Conservation (phyloP, 1,140 invertebrate species). For the Drosophila arawakana region DNA sequence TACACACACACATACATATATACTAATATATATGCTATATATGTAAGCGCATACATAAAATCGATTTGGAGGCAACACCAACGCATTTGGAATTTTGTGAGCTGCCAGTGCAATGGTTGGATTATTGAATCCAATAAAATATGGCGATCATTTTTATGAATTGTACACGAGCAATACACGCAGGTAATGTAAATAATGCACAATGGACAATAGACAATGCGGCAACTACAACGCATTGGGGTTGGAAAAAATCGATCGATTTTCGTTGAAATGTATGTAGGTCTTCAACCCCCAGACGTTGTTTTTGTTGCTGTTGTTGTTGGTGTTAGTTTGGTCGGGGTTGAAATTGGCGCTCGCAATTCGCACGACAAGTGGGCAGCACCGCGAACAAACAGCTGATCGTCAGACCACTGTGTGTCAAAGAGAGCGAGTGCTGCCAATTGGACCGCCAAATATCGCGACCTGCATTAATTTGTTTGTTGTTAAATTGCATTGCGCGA, state of each 20-base stretch:
- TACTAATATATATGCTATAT: slow-evolving; percentile 30
- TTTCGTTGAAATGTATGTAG: slow-evolving; percentile 57
- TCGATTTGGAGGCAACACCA: slow-evolving; percentile 54
- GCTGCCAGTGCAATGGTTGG: slow-evolving; percentile 70
- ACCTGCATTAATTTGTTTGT: slow-evolving; percentile 68
- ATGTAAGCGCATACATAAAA: slow-evolving; percentile 54
- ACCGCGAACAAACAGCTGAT: slow-evolving; percentile 54
- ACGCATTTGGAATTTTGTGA: slow-evolving; percentile 26
- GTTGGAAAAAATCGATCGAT: slow-evolving; percentile 81
- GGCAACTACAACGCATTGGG: slow-evolving; percentile 31
- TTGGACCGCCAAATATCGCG: slow-evolving; percentile 36
- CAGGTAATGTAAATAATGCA: slow-evolving; percentile 69
- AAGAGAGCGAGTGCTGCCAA: slow-evolving; percentile 4
- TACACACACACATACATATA: slow-evolving; percentile 28
- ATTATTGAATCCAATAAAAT: slow-evolving; percentile 81
- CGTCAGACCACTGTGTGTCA: slow-evolving; percentile 25
- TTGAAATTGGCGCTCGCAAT: slow-evolving; percentile 61
- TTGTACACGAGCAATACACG: slow-evolving; percentile 80
- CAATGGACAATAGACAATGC: slow-evolving; percentile 22
- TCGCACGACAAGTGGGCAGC: slow-evolving; percentile 51
- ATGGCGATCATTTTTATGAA: slow-evolving; percentile 84
- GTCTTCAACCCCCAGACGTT: slow-evolving; percentile 68
- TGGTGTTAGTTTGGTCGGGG: slow-evolving; percentile 37
- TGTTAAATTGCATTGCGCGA: slow-evolving; percentile 22
- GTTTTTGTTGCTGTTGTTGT: background rate